Conservation (phyloP, 2,113 vertebrate species). For the Lonchura striata region DNA sequence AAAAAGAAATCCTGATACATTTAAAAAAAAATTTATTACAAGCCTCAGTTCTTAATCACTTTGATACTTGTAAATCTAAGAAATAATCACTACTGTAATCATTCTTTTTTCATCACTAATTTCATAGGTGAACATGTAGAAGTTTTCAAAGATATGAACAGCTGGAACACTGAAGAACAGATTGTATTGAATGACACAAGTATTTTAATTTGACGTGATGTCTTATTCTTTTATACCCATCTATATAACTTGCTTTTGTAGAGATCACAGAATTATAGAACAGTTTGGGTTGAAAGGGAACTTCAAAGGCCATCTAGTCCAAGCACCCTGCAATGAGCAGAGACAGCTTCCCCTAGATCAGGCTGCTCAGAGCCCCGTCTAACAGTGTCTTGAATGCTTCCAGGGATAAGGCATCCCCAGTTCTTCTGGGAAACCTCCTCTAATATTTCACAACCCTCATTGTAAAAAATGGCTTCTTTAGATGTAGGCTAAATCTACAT, state of each 20-base stretch:
- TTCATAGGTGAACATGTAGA: not conserved
- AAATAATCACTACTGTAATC: not conserved
- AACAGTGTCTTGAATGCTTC: not conserved
- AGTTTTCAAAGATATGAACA: not conserved
- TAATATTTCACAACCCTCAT: not conserved
- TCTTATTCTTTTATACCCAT: not conserved
- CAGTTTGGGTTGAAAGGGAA: not conserved
- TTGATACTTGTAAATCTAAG: not conserved
- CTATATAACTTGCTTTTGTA: not conserved
- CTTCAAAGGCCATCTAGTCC: not conserved
- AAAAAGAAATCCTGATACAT: not conserved
- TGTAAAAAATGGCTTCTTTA: not conserved
- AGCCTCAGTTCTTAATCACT: not conserved
- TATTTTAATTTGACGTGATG: not conserved
- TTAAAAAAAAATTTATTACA: not conserved
- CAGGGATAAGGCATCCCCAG: not conserved
- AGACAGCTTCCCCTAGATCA: not conserved
- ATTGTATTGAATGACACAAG: not conserved
- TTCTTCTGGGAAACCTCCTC: not conserved
- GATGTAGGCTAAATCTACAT: not conserved
- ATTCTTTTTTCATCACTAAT: not conserved
- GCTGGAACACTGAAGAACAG: not conserved
- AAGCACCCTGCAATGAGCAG: not conserved
- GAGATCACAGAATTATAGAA: not conserved
- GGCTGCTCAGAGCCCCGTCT: accelerated